Evolutionary conservation across 2,113 vertebrate species (phyloP), one percentile per base, ranked within the genome.

Genomic region (Collichthys lucidus): DNA sequence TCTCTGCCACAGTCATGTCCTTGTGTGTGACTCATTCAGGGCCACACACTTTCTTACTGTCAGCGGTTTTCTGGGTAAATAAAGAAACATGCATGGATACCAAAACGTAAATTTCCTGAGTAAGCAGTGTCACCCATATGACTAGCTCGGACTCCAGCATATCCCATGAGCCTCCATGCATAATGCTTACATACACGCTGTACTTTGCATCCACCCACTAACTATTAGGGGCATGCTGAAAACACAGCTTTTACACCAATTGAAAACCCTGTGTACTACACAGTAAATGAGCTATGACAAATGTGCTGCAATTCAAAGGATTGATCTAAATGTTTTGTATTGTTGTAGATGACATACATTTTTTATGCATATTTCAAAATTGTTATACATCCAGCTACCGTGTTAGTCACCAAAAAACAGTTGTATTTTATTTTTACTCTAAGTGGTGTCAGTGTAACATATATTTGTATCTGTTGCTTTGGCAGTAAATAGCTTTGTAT

Each of bases 21-120:
- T 79, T 71, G 35, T 20, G 4, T 77, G 65, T 89, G 89, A 91
- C 83, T 91, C 84, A 77, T 74, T 69, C 44, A 50, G 70, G 24
- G 49, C 67, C 53, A 40, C 29, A 3, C 57, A 84, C 46, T 67
- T 86, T 40, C 53, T 46, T 80, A 11, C 76, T 62, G 77, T 85
- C 88, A 91, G 89, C 79, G 77, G 46, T 86, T 90, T 75, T 70
- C 31, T 12, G 73, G 50, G 52, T 88, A 91, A 88, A 82, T 83
- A 90, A 83, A 73, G 75, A 70, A 74, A 79, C 83, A 24, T 35
- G 22, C 46, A 9, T 64, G 64, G 65, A 79, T 73, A 78, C 61
- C 52, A 69, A 90, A 80, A 73, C 0, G 17, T 47, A 75, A 74
- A 79, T 73, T 73, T 72, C 77, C 82, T 85, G 85, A 81, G 66